phyloP scores from a whole-genome alignment of 2,888 invertebrate genomes.

The Drosophila meridionalis region DNA sequence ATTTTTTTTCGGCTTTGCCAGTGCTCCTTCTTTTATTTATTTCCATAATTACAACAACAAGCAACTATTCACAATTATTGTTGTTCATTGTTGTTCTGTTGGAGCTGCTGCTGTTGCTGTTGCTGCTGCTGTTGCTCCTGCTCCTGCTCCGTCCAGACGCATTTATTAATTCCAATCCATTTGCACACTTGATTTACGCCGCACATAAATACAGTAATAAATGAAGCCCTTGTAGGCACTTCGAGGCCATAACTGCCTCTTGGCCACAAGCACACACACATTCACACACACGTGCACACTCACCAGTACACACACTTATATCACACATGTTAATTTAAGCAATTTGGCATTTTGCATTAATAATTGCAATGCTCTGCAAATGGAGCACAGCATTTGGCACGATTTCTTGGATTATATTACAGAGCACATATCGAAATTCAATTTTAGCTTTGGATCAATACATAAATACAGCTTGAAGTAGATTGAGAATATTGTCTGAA shows the following conservation, averaged over 20 bases:
- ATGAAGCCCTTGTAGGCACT: constrained; percentile 65
- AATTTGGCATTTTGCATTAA: constrained; percentile 69
- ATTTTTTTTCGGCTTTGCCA: constrained; percentile 3
- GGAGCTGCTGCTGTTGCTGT: constrained; percentile 1
- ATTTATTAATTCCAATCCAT: constrained; percentile 83
- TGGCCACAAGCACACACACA: constrained; percentile 23
- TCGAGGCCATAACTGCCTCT: constrained; percentile 49
- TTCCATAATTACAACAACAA: constrained; percentile 55
- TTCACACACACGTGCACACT: constrained; percentile 6
- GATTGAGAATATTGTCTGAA: not conserved
- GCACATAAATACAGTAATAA: constrained; percentile 77
- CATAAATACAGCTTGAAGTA: not conserved
- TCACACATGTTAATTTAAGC: constrained; percentile 44
- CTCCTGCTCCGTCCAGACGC: constrained; percentile 49
- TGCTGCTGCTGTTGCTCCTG: not conserved
- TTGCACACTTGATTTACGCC: constrained; percentile 81
- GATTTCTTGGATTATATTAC: constrained; percentile 32
- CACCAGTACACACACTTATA: not conserved
- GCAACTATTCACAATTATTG: constrained; percentile 24
- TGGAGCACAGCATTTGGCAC: constrained; percentile 36
- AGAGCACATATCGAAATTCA: constrained; percentile 21
- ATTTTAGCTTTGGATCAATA: constrained; percentile 2
- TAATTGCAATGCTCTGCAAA: constrained; percentile 53
- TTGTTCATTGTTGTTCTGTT: not conserved
- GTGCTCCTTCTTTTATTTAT: constrained; percentile 17